A percentile compares a stretch with the other conserved stretches of the same genome.
Conservation (phyloP, 2,113 vertebrate species). For the Alexandromys fortis region DNA sequence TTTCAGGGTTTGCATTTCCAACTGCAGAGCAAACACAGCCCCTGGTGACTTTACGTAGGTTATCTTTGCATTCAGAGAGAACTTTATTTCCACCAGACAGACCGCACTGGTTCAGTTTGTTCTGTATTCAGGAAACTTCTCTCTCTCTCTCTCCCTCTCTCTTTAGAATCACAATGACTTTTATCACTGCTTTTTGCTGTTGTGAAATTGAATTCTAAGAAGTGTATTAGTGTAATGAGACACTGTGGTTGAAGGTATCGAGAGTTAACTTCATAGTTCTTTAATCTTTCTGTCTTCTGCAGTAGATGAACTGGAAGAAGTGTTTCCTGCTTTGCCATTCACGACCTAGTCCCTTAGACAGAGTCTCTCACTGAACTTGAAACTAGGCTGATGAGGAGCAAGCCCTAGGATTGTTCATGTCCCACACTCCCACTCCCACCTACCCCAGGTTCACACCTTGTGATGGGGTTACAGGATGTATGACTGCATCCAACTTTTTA, state of each 20-base stretch:
- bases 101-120: background rate
- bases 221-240: background rate
- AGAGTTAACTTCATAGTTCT: background rate
- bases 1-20: conserved; percentile 67
- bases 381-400: background rate
- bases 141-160: background rate
- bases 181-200: background rate
- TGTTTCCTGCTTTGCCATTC: background rate
- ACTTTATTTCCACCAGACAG: conserved; percentile 33
- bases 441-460: background rate
- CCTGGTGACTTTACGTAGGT: background rate
- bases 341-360: background rate
- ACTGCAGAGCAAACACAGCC: conserved; percentile 51
- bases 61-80: conserved; percentile 60
- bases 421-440: background rate
- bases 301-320: background rate
- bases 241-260: background rate
- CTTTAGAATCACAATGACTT: background rate
- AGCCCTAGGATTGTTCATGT: background rate
- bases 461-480: background rate
- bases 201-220: conserved; percentile 35
- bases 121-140: background rate
- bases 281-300: background rate
- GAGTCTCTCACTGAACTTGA: background rate
- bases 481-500: background rate